These are phyloP conservation scores for Ditylenchus dipsaci DNA, from an alignment of 1,140 invertebrate species.

Conservation along the genomic window DNA sequence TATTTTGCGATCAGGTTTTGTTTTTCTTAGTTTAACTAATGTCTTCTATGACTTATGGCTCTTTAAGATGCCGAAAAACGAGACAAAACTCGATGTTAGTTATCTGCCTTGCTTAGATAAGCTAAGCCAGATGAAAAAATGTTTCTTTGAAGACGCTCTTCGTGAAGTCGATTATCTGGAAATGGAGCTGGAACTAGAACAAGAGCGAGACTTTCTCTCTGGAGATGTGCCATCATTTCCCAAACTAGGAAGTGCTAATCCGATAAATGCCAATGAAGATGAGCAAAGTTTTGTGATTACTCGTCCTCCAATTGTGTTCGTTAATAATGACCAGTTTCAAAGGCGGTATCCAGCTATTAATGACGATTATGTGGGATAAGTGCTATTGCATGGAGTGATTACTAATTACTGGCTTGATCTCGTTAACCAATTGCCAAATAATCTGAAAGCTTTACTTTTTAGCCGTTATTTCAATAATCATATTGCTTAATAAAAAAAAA, in stretches of 20 bases:
- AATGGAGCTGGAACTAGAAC: conserved; percentile 2
- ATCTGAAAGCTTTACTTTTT: no score
- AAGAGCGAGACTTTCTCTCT: background rate
- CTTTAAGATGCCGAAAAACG: conserved; percentile 33
- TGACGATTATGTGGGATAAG: background rate
- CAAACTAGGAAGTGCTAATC: background rate
- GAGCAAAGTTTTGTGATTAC: background rate
- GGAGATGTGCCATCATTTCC: background rate
- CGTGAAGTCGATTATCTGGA: conserved; percentile 17
- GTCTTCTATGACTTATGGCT: no score
- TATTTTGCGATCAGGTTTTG: conserved; percentile 51
- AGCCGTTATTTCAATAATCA: background rate
- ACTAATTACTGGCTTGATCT: no score
- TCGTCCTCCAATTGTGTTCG: background rate
- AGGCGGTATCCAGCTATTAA: background rate
- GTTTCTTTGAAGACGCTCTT: conserved; percentile 47
- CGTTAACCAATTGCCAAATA: no score
- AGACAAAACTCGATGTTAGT: conserved; percentile 45
- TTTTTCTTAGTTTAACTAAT: no score
- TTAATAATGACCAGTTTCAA: background rate
- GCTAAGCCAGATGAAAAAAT: conserved; percentile 52
- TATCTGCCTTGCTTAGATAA: conserved; percentile 55
- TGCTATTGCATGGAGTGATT: no score
- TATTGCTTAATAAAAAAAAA: no score
- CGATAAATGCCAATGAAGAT: background rate